phyloP scores from a whole-genome alignment of 2,888 invertebrate species.

The Tricholauxania praeusta region DNA sequence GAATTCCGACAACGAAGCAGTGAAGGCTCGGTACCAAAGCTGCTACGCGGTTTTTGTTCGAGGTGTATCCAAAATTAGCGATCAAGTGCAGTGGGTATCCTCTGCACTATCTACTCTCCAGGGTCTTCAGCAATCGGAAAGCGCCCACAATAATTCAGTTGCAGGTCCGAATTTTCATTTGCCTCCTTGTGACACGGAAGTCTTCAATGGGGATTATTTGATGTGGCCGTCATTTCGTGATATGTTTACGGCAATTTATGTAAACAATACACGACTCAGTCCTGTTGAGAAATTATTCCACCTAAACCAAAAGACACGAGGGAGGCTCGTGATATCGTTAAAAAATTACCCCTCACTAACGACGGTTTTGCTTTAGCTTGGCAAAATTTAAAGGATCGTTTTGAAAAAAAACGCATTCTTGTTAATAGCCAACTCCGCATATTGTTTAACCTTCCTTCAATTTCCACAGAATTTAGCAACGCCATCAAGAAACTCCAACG shows the following conservation, averaged over 20 bases:
- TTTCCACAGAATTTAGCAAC: not conserved
- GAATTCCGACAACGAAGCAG: too few species aligned
- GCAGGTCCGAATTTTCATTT: not conserved
- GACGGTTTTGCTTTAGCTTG: slow-evolving; percentile 1
- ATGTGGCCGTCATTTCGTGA: slow-evolving; percentile 16
- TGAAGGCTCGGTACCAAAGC: too few species aligned
- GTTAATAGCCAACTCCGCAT: slow-evolving; percentile 25
- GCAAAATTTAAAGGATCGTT: slow-evolving; percentile 21
- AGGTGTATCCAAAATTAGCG: too few species aligned
- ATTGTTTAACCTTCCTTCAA: slow-evolving; percentile 29
- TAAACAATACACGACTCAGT: not conserved
- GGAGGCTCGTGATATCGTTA: slow-evolving; percentile 4
- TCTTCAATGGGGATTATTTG: slow-evolving; percentile 6
- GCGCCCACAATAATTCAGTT: too few species aligned
- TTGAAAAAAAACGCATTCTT: slow-evolving; percentile 29
- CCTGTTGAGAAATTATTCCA: slow-evolving; percentile 12
- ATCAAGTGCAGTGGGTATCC: too few species aligned
- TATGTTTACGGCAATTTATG: slow-evolving; percentile 18
- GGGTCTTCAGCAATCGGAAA: too few species aligned
- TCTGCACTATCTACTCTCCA: too few species aligned
- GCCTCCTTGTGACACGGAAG: slow-evolving; percentile 9
- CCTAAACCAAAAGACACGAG: slow-evolving; percentile 15
- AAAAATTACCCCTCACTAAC: slow-evolving; percentile 2
- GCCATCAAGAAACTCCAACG: slow-evolving; percentile 5
- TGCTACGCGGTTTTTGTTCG: too few species aligned